phyloP scores from a whole-genome alignment of 2,113 vertebrate genomes.

The Thymallus thymallus region DNA sequence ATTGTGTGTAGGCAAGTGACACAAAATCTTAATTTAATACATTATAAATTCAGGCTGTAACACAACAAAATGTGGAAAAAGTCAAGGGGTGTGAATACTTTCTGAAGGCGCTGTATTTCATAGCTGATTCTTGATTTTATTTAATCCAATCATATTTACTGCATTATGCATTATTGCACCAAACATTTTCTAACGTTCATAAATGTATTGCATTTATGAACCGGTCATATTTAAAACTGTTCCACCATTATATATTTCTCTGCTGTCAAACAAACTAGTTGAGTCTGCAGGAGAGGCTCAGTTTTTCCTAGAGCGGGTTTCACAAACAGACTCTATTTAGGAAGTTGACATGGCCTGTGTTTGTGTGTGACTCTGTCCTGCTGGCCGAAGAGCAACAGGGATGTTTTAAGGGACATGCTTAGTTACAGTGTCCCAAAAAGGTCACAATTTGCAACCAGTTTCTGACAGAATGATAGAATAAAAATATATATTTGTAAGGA shows the following conservation, averaged over 20 bases:
- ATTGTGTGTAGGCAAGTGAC: too few relatives aligned
- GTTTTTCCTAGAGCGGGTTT: slow-evolving; percentile 67
- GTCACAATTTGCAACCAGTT: not conserved
- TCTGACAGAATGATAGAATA: not conserved
- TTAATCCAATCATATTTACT: not conserved
- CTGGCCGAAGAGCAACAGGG: not conserved
- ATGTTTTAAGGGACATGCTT: not conserved
- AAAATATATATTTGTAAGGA: not conserved
- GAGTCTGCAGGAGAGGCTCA: slow-evolving; percentile 60
- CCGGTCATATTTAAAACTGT: slow-evolving; percentile 66
- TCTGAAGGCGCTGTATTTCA: not conserved
- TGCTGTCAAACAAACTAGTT: slow-evolving; percentile 71
- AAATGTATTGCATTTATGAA: slow-evolving; percentile 64
- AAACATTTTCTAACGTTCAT: slow-evolving; percentile 19
- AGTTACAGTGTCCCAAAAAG: not conserved
- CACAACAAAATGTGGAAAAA: too few relatives aligned
- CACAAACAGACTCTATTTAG: slow-evolving; percentile 62
- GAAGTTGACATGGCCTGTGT: slow-evolving; percentile 43
- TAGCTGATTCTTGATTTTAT: not conserved
- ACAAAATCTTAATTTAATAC: too few relatives aligned
- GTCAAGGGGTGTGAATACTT: too few relatives aligned
- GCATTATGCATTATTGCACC: too few relatives aligned
- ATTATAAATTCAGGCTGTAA: too few relatives aligned
- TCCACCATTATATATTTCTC: slow-evolving; percentile 68
- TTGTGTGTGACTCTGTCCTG: slow-evolving; percentile 13